Evolutionary conservation across 2,113 vertebrate genomes (phyloP), one percentile per base, ranked within the genome.

Genomic region (Urocolius indicus): DNA sequence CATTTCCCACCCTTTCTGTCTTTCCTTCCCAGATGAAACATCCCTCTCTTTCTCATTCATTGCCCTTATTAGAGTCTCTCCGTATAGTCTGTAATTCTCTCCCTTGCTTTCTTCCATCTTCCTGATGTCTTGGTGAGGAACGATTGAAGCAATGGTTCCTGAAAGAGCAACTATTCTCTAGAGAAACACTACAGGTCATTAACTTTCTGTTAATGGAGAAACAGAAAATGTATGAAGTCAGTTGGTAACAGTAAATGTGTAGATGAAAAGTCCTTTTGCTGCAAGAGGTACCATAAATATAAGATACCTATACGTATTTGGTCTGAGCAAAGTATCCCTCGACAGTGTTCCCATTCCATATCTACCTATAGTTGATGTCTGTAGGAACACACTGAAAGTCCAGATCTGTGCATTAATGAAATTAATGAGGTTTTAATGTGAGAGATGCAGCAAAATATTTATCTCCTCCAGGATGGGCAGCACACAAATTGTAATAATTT

Each of bases 11-110:
- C 69, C 62, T 84, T 92, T 73, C 71, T 82, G 41, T 49, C 73
- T 91, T 87, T 94, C 57, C 71, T 88, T 87, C 75, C 85, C 54
- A 78, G 71, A 55, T 78, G 84, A 82, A 96, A 75, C 57, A 91
- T 91, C 51, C 54, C 26, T 89, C 81, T 94, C 91, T 89, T 81
- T 89, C 69, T 61, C 59, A 66, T 20, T 87, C 75, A 59, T 36
- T 85, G 81, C 71, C 59, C 72, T 84, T 87, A 26, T 38, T 41
- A 84, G 43, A 38, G 66, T 90, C 58, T 61, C 66, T 94, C 89
- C 77, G 27, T 22, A 32, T 22, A 61, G 29, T 66, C 80, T 55
- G 57, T 79, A 43, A 94, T 83, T 78, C 55, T 89, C 10, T 80
- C 79, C 29, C 55, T 83, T 43, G 29, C 67, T 87, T 94, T 49